Conservation (phyloP, 2,888 invertebrate species). For the Rhagium mordax region DNA sequence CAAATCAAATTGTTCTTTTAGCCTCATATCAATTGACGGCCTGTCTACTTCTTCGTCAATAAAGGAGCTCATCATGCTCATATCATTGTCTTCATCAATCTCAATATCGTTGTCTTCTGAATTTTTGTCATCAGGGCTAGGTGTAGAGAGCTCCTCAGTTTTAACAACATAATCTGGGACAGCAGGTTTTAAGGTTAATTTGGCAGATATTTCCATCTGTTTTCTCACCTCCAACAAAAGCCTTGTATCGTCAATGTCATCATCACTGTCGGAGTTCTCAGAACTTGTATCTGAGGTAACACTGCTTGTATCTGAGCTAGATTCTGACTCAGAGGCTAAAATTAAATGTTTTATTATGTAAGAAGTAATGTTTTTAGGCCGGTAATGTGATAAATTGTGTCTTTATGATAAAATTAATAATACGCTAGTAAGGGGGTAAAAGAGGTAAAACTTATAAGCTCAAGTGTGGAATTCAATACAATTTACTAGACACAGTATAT, state of each 20-base stretch:
- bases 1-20: constrained; percentile 64
- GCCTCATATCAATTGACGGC: constrained; percentile 62
- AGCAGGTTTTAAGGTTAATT: constrained; percentile 41
- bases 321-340: constrained; percentile 64
- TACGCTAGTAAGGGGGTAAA: too few species aligned
- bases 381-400: too few species aligned
- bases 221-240: constrained; percentile 66
- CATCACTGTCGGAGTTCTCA: constrained; percentile 71
- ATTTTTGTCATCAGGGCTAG: constrained; percentile 55
- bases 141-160: constrained; percentile 33
- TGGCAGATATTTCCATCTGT: constrained; percentile 59
- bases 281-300: constrained; percentile 70
- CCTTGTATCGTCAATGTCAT: constrained; percentile 66
- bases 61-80: constrained; percentile 56
- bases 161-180: constrained; percentile 33
- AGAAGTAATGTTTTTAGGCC: too few species aligned
- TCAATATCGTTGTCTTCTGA: constrained; percentile 39
- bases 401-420: too few species aligned
- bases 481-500: too few species aligned
- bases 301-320: constrained; percentile 67
- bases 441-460: too few species aligned
- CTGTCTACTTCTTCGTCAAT: constrained; percentile 54
- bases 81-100: constrained; percentile 50
- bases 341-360: constrained; percentile 31
- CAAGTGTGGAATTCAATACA: too few species aligned